These are phyloP conservation scores for Drosophila borealis DNA, from an alignment of 2,888 invertebrate genomes.

Conservation along the genomic window DNA sequence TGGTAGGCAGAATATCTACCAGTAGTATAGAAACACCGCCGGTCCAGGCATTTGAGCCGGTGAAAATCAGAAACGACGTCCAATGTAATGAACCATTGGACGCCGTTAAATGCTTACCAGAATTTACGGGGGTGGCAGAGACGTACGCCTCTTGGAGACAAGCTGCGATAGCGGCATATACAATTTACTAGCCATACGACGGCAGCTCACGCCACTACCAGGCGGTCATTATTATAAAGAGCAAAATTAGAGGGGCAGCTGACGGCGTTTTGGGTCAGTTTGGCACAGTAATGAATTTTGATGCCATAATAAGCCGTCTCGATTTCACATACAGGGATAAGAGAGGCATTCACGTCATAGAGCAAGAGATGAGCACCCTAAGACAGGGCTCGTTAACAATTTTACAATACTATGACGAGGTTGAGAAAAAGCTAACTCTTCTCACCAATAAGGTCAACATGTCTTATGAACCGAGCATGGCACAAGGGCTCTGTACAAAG, in stretches of 20 bases:
- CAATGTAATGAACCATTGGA: background rate
- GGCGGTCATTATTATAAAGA: background rate
- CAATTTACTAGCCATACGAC: too few relatives aligned
- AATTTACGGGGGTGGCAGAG: background rate
- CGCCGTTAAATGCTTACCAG: background rate
- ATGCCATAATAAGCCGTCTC: too few relatives aligned
- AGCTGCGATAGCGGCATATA: too few relatives aligned
- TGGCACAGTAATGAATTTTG: background rate
- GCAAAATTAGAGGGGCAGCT: background rate
- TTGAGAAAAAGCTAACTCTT: too few relatives aligned
- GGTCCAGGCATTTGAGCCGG: background rate
- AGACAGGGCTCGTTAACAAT: background rate
- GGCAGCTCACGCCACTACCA: too few relatives aligned
- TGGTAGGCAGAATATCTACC: too few relatives aligned
- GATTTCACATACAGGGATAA: background rate
- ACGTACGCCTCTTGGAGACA: too few relatives aligned
- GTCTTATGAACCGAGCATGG: too few relatives aligned
- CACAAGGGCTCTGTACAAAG: too few relatives aligned
- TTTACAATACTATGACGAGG: background rate
- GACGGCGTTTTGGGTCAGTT: background rate
- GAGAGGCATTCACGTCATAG: background rate
- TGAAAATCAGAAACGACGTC: background rate
- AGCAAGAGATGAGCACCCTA: background rate
- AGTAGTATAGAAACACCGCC: background rate
- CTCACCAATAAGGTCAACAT: too few relatives aligned